Conservation (phyloP, 2,888 invertebrate species). For the Copidosoma aretas region DNA sequence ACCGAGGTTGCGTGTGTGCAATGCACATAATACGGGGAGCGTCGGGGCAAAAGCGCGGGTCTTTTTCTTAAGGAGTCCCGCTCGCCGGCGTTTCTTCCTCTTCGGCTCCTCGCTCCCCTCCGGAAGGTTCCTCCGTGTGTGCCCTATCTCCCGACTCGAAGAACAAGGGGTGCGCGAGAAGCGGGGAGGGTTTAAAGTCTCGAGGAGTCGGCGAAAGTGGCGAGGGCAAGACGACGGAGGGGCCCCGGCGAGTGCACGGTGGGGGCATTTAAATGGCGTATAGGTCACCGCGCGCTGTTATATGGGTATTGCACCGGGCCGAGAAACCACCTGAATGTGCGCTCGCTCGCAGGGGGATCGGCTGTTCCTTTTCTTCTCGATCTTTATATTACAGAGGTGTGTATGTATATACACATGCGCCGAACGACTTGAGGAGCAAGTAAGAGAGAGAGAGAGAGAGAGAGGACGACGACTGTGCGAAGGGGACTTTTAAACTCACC, state of each 20-base stretch:
- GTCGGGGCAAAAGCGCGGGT: too few species aligned
- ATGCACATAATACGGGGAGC: too few species aligned
- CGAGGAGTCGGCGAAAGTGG: conserved; percentile 41
- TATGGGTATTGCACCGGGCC: conserved; percentile 36
- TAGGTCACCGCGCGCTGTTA: conserved; percentile 36
- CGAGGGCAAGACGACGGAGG: too few species aligned
- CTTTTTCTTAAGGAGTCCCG: too few species aligned
- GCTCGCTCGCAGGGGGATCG: conserved; percentile 48
- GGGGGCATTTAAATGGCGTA: conserved; percentile 59
- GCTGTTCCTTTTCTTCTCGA: conserved; percentile 5
- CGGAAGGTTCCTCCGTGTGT: not conserved
- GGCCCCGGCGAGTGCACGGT: not conserved
- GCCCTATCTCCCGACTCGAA: conserved; percentile 9
- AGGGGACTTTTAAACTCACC: conserved; percentile 36
- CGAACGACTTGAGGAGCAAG: conserved; percentile 38
- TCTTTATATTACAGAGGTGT: not conserved
- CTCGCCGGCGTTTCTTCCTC: conserved; percentile 38
- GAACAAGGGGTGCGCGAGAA: conserved; percentile 5
- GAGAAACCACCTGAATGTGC: conserved; percentile 58
- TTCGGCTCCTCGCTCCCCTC: conserved; percentile 18
- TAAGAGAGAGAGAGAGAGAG: too few species aligned
- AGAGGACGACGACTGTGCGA: conserved; percentile 8
- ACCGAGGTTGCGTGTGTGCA: not conserved
- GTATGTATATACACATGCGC: conserved; percentile 49
- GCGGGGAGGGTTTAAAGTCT: conserved; percentile 29